Evolutionary conservation across 2,113 vertebrate genomes (phyloP), one percentile per base, ranked within the genome.

Genomic region (Nothocercus julius): DNA sequence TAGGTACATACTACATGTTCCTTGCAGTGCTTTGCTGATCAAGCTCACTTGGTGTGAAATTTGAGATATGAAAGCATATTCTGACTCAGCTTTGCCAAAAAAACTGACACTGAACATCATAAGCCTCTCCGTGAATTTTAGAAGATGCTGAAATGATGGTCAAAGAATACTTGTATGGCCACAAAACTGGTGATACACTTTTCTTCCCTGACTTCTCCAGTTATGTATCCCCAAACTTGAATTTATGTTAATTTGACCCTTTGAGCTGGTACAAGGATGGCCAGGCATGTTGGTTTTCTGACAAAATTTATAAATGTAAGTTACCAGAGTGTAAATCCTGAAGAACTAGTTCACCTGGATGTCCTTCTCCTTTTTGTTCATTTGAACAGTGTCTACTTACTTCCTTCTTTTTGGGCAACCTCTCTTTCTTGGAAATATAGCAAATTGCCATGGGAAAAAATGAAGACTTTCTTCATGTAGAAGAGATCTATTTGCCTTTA

Each of bases 111-210:
- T 51, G 82, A 42, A 63, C 73, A 28, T 20, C 73, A 28, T 20
- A 47, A 83, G 5, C 4, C 20, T 0, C 0, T 24, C 4, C 54
- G 38, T 32, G 25, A 34, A 40, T 59, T 59, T 81, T 13, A n/a
- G 45, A 61, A 38, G 27, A 47, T 25, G 42, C 30, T 44, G 44
- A 30, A 72, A 56, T 38, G 17, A 54, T 32, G 8, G 22, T 38
- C 17, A 74, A 77, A 77, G 8, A 9, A 53, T 38, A 47, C 25
- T 79, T 91, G 77, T 34, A n/a, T 10, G 7, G 13, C 25, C 7
- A 53, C 3, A 89, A 66, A 88, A 53, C 4, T 44, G 76, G 8
- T 9, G 9, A 28, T 24, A 17, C 0, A 1, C 0, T 32, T 20
- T 53, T 79, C 69, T 49, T 25, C 28, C 30, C 16, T 1, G 1